phyloP scores from a whole-genome alignment of 2,797 vertebrate species.

The Micrastur ruficollis region DNA sequence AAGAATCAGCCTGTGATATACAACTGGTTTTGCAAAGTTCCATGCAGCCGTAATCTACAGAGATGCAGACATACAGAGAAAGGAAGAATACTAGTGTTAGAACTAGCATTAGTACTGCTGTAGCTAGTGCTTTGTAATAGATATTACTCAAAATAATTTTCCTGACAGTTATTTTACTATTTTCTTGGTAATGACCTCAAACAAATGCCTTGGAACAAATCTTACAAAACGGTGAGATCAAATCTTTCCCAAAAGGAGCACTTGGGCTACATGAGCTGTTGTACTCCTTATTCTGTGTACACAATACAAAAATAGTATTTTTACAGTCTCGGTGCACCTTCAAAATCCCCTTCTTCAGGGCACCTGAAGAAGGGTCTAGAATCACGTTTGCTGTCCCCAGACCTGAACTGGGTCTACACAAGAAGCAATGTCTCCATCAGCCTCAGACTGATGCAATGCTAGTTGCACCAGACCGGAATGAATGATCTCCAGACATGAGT shows the following conservation, averaged over 20 bases:
- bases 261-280: neutral
- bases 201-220: neutral
- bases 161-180: neutral
- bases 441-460: neutral
- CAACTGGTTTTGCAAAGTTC: neutral
- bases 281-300: neutral
- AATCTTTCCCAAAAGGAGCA: neutral
- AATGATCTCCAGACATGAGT: conserved; percentile 26
- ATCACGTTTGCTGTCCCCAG: neutral
- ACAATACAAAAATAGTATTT: neutral
- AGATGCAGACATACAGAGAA: neutral
- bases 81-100: neutral
- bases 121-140: neutral
- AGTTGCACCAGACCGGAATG: neutral
- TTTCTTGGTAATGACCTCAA: neutral
- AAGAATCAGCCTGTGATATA: neutral
- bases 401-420: neutral
- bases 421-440: neutral
- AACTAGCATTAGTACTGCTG: neutral
- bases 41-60: neutral
- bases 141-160: neutral
- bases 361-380: neutral
- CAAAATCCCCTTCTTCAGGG: neutral
- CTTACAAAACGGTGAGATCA: neutral
- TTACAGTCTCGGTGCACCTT: neutral